These are phyloP conservation scores for Arizona elegans DNA, from an alignment of 2,113 vertebrate genomes.

Conservation along the genomic window DNA sequence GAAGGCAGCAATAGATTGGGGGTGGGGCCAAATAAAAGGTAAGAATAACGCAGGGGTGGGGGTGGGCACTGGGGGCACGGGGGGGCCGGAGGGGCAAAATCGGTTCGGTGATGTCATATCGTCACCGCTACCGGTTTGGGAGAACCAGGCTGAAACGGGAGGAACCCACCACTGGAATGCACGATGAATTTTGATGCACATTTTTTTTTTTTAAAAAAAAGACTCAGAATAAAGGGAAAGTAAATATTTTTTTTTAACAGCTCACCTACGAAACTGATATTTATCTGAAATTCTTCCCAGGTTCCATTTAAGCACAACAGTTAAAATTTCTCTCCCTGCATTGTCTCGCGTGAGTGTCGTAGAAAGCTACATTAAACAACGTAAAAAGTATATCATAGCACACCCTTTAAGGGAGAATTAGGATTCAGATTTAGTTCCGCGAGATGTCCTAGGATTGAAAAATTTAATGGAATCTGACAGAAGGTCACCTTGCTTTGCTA, in stretches of 20 bases:
- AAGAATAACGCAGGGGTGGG: too few species aligned
- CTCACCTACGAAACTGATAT: background rate
- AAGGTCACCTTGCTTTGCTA: constrained; percentile 17
- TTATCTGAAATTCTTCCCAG: background rate
- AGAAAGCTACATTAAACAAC: background rate
- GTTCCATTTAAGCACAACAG: background rate
- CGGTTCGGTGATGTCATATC: too few species aligned
- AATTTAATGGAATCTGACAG: constrained; percentile 33
- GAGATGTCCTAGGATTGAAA: constrained; percentile 1
- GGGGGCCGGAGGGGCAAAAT: too few species aligned
- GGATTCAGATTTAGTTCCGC: constrained; percentile 24
- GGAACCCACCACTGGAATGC: too few species aligned
- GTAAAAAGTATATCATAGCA: background rate
- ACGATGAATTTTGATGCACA: background rate
- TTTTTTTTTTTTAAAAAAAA: background rate
- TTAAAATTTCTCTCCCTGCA: constrained; percentile 27
- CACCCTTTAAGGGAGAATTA: constrained; percentile 32
- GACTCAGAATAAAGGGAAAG: background rate
- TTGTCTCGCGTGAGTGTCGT: background rate
- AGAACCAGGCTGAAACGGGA: too few species aligned
- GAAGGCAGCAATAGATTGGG: too few species aligned
- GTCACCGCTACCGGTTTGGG: too few species aligned
- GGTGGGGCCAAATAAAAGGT: too few species aligned
- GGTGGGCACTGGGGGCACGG: too few species aligned
- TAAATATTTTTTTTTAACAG: background rate